Base-by-base conservation (phyloP, 2,797 vertebrate genomes). In the Hephaestus fuliginosus region DNA sequence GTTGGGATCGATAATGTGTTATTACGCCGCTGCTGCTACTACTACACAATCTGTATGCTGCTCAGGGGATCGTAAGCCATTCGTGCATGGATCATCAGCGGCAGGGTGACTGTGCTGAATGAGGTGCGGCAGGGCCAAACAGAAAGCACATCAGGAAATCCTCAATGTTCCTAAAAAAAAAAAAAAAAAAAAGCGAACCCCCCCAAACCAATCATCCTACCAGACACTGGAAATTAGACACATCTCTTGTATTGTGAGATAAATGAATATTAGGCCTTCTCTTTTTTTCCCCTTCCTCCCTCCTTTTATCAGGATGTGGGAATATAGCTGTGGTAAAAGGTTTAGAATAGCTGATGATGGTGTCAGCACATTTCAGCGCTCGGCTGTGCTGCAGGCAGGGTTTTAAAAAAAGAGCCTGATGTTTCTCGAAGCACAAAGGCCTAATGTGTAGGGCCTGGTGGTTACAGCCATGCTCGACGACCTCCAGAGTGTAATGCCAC, bases 311-410 rank as follows among this genome's bases (percentile, higher is more conserved):
- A 82, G 78, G 77, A 78, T 72, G 76, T 82, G 61, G 74, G 78
- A 86, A 83, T 85, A 81, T 61, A 73, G 84, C 79, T 80, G 86
- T 91, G 88, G 70, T 85, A 76, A 87, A 88, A 82, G 91, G 84
- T 91, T 91, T 83, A 89, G 91, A 91, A 88, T 86, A 80, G 90
- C 87, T 86, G 83, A 81, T 93, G 92, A 89, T 88, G 88, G 92
- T 91, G 94, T 94, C 92, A 93, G 92, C 93, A 94, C 91, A 91
- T 93, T 94, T 89, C 86, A 88, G 92, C 51, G 78, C 91, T 90
- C 60, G 71, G 84, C 87, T 87, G 67, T 86, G 90, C 91, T 91
- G 92, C 90, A 90, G 93, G 92, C 90, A 92, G 86, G 87, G 86
- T 90, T 90, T 77, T 67, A 83, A 83, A 89, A 90, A 80, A 82